Conservation (phyloP, 2,888 invertebrate species). For the Elysia crispata region DNA sequence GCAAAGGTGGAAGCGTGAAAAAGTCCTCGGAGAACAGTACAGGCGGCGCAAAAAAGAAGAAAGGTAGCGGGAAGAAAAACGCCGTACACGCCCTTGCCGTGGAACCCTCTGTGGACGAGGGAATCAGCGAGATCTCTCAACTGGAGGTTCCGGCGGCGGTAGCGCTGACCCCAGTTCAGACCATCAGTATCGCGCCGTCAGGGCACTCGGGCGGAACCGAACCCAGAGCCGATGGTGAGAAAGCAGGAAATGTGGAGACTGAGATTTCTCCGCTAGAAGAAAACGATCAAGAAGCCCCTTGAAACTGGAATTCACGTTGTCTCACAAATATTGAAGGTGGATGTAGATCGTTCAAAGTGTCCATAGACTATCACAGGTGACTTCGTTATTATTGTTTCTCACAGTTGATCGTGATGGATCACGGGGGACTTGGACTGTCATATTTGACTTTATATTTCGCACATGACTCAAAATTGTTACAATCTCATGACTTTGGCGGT, state of each 20-base stretch:
- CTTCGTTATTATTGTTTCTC: no score
- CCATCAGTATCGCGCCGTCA: neutral
- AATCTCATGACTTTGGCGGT: no score
- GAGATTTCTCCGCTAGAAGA: neutral
- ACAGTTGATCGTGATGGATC: no score
- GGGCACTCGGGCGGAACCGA: neutral
- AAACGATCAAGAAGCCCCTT: no score
- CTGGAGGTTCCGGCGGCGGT: neutral
- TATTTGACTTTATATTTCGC: no score
- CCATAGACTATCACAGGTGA: no score
- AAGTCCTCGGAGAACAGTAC: neutral
- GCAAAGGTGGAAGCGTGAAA: slow-evolving; percentile 5
- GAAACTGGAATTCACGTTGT: no score
- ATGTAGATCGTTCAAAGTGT: no score
- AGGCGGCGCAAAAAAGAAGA: slow-evolving; percentile 2
- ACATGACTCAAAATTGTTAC: no score
- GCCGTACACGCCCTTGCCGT: slow-evolving; percentile 22
- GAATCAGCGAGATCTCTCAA: slow-evolving; percentile 1
- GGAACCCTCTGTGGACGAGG: slow-evolving; percentile 23
- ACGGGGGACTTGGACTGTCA: no score
- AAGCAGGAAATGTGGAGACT: neutral
- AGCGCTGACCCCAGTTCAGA: neutral
- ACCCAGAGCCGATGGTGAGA: neutral
- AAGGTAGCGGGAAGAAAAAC: slow-evolving; percentile 10
- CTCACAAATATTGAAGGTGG: no score